A percentile compares a stretch with the other conserved stretches of the same genome.
Evolutionary conservation across 2,888 invertebrate genomes (phyloP).

Genomic region (Microctonus aethiopoides): DNA sequence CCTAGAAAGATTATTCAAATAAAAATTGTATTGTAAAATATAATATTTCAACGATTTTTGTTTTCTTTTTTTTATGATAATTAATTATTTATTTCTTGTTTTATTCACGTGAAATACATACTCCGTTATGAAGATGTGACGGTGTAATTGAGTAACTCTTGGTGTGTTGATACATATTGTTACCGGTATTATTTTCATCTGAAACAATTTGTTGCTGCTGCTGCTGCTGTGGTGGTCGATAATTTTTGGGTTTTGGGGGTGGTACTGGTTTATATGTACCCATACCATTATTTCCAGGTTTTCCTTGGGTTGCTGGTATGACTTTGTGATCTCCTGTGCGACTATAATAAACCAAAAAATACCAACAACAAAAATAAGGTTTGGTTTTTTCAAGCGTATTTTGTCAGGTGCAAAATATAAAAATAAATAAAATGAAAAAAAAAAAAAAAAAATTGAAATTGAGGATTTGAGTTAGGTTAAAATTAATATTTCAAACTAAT

Average conservation of each 20-base stretch:
- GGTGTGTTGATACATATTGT: constrained; percentile 67
- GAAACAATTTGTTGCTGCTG: constrained; percentile 62
- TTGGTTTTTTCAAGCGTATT: background rate
- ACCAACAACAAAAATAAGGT: background rate
- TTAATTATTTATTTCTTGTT: background rate
- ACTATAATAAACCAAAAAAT: constrained; percentile 51
- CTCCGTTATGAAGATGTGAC: constrained; percentile 70
- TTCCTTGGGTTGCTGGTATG: constrained; percentile 58
- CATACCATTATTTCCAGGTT: constrained; percentile 43
- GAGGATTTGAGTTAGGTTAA: too few species aligned
- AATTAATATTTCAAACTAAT: constrained; percentile 54
- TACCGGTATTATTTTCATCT: constrained; percentile 57
- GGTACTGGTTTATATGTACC: constrained; percentile 87
- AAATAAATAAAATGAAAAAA: background rate
- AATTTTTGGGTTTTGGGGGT: constrained; percentile 93
- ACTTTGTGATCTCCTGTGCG: constrained; percentile 64
- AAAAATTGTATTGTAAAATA: too few species aligned
- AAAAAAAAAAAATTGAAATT: background rate
- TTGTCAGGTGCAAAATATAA: constrained; percentile 52
- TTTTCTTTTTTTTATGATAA: too few species aligned
- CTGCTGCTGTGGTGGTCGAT: constrained; percentile 81
- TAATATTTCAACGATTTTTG: too few species aligned
- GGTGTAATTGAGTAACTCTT: constrained; percentile 69
- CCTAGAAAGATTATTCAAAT: too few species aligned
- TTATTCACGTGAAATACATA: constrained; percentile 46